Conservation (phyloP, 1,140 invertebrate species). For the Caerostris darwini region DNA sequence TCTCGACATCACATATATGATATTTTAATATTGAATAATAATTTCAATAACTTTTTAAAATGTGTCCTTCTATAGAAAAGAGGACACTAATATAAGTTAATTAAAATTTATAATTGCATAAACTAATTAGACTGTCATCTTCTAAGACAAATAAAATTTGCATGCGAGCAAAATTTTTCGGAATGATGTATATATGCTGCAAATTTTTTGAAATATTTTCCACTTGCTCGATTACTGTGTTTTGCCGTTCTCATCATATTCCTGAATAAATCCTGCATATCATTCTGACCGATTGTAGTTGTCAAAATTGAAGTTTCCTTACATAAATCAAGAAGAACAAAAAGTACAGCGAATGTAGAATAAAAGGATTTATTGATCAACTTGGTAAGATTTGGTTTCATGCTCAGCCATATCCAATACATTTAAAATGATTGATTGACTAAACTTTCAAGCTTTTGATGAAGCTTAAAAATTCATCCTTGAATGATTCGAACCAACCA, state of each 20-base stretch:
- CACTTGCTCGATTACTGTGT: neutral
- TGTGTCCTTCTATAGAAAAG: too few relatives aligned
- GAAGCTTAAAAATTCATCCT: neutral
- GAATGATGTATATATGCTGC: neutral
- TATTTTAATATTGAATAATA: too few relatives aligned
- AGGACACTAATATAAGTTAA: too few relatives aligned
- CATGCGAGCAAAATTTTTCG: neutral
- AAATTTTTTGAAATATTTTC: neutral
- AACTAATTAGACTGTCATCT: too few relatives aligned
- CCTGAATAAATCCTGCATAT: neutral
- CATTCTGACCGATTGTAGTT: neutral
- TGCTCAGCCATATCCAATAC: neutral
- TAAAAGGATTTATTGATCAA: neutral
- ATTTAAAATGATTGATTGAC: constrained; percentile 31
- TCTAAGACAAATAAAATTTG: too few relatives aligned
- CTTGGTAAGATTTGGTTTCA: neutral
- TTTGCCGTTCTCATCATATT: neutral
- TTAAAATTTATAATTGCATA: too few relatives aligned
- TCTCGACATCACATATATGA: too few relatives aligned
- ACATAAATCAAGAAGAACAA: neutral
- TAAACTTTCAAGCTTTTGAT: neutral
- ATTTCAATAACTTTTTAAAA: too few relatives aligned
- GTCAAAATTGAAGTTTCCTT: neutral
- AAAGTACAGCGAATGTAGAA: neutral
- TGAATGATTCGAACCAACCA: neutral